phyloP scores from a whole-genome alignment of 2,888 invertebrate genomes.

The Labia minor region DNA sequence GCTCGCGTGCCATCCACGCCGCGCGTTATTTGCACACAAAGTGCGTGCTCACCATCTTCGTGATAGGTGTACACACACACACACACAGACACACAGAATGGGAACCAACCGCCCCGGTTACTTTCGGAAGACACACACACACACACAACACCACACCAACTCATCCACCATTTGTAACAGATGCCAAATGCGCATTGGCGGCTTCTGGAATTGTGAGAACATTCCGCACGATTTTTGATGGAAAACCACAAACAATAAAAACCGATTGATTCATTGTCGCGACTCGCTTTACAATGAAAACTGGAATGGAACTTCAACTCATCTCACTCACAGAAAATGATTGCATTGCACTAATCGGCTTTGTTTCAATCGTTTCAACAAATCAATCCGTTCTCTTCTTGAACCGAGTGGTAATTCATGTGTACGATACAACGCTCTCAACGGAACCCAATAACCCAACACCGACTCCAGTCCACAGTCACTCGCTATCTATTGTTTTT shows the following conservation, averaged over 20 bases:
- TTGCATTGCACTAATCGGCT: background rate
- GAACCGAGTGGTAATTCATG: background rate
- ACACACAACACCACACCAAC: no score
- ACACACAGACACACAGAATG: background rate
- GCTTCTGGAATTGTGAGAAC: conserved; percentile 13
- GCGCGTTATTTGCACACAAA: conserved; percentile 13
- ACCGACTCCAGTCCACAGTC: background rate
- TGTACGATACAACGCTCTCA: no score
- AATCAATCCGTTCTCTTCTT: background rate
- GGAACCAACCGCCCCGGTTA: background rate
- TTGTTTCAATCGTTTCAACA: background rate
- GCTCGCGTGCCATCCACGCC: conserved; percentile 13
- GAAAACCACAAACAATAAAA: background rate
- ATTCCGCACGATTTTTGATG: background rate
- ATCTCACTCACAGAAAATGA: background rate
- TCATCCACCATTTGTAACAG: conserved; percentile 5
- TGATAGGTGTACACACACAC: background rate
- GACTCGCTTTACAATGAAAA: background rate
- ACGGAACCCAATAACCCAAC: background rate
- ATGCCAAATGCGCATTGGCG: background rate
- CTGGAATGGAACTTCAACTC: background rate
- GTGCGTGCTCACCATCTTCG: conserved; percentile 4
- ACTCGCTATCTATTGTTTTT: background rate
- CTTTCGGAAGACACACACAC: conserved; percentile 13
- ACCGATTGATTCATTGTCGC: background rate